Base-by-base conservation (phyloP, 1,140 invertebrate genomes). In the Rhagoletis pomonella region DNA sequence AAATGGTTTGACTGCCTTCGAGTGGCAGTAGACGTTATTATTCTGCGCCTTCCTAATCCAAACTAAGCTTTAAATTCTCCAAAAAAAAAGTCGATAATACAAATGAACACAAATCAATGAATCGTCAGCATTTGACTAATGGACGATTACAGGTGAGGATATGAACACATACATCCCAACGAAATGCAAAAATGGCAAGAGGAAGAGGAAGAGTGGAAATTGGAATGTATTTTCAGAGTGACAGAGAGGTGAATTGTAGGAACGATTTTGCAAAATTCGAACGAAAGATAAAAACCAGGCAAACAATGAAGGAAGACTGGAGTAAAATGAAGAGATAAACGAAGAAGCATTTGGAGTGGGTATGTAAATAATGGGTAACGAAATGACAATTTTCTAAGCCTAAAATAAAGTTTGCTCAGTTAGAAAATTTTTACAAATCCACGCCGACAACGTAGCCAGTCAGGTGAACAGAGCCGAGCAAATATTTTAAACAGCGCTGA, bases 361-460 rank as follows among this genome's bases (percentile, higher is more conserved):
- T 47, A 47, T 47, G 67, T 73, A 73, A 73, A 73, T 73, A 47
- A 4, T 44, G n/a, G 17, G 67, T 4, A 47, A 4, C 12, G 9
- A 44, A 14, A 73, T 44, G 42, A 44, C 6, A 69, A 69, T 47
- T 44, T 42, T 14, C 0, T 14, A 1, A 44, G 67, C 67, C 67
- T 47, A 69, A 73, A 73, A 17, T 73, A 42, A 67, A 42, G 10
- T 42, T 67, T 7, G 29, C 39, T 67, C 64, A 67, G 12, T 7
- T 62, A 14, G 14, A 73, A 73, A 73, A 73, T 73, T 39, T 42
- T 4, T 42, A 4, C 67, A 73, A 73, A 73, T 73, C 67, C 67
- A 39, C 4, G 17, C 12, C 39, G 39, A 67, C 4, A 47, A 17
- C 42, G 67, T 47, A 44, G 39, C 39, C 67, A 73, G 39, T 73